A percentile compares a stretch with the other conserved stretches of the same genome.
Conservation (phyloP, 2,797 vertebrate genomes). For the Margarornis squamiger region DNA sequence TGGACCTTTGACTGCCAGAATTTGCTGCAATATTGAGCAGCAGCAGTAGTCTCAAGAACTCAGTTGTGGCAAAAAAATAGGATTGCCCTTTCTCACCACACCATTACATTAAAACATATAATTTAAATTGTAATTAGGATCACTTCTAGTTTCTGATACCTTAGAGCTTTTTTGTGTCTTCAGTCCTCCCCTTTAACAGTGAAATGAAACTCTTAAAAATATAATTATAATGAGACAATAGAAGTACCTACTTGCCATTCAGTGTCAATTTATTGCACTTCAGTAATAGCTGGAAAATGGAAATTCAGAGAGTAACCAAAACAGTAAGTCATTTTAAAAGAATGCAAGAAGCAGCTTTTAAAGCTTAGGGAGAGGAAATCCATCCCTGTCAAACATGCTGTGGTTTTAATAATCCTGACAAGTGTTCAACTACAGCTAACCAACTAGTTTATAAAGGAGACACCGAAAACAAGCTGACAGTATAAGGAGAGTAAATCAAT, state of each 20-base stretch:
- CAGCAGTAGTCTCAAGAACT: background rate
- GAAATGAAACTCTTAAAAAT: background rate
- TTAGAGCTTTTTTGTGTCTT: background rate
- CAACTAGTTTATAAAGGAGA: background rate
- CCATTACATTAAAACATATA: background rate
- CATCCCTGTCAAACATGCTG: background rate
- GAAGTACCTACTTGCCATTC: background rate
- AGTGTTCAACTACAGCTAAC: background rate
- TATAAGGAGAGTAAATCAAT: background rate
- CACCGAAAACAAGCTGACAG: background rate
- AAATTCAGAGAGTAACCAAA: background rate
- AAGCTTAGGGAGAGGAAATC: background rate
- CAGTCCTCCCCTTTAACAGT: background rate
- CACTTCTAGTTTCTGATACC: background rate
- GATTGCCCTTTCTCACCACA: background rate
- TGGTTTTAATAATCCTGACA: background rate
- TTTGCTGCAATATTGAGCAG: background rate
- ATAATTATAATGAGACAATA: background rate
- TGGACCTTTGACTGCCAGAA: background rate
- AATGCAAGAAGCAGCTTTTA: background rate
- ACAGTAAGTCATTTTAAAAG: background rate
- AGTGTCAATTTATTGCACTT: background rate
- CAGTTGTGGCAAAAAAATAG: fast-evolving
- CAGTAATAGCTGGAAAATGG: background rate
- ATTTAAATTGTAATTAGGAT: background rate